Percentiles rank a stretch among this genome's conserved stretches.
These are phyloP conservation scores for Chymomyza fuscimana DNA, from an alignment of 2,888 invertebrate species.

Conservation along the genomic window DNA sequence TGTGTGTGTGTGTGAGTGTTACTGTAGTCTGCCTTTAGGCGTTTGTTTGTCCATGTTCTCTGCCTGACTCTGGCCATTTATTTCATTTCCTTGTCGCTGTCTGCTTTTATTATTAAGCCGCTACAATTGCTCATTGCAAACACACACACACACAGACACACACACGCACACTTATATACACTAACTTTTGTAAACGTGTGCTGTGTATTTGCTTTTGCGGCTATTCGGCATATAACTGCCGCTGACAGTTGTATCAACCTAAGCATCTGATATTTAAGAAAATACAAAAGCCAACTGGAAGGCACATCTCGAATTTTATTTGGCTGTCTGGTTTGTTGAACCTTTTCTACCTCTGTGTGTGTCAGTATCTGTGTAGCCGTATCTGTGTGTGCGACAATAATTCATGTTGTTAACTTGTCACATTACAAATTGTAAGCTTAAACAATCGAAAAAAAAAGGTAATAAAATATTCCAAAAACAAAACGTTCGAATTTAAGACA, in stretches of 20 bases:
- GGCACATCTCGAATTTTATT: not conserved
- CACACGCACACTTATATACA: not conserved
- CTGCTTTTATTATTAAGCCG: constrained; percentile 36
- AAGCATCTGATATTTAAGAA: not conserved
- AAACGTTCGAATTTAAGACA: not conserved
- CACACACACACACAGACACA: too few relatives aligned
- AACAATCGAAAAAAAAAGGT: not conserved
- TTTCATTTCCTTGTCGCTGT: constrained; percentile 32
- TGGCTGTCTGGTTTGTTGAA: constrained; percentile 26
- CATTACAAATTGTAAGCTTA: not conserved
- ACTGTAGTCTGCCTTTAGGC: constrained; percentile 35
- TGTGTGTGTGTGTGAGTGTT: constrained; percentile 22
- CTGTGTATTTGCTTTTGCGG: not conserved
- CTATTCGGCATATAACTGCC: constrained; percentile 20
- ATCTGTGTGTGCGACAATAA: constrained; percentile 20
- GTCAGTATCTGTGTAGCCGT: not conserved
- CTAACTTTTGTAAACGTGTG: constrained; percentile 32
- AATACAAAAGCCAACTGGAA: not conserved
- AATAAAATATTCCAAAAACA: not conserved
- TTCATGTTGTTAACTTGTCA: constrained; percentile 15
- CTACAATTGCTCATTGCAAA: constrained; percentile 32
- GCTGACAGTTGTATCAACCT: constrained; percentile 33
- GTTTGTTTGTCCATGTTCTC: constrained; percentile 17
- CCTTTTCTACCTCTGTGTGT: not conserved
- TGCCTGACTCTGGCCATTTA: constrained; percentile 39